Base-by-base conservation (phyloP, 2,888 invertebrate genomes). In the Drosophila lacicola region DNA sequence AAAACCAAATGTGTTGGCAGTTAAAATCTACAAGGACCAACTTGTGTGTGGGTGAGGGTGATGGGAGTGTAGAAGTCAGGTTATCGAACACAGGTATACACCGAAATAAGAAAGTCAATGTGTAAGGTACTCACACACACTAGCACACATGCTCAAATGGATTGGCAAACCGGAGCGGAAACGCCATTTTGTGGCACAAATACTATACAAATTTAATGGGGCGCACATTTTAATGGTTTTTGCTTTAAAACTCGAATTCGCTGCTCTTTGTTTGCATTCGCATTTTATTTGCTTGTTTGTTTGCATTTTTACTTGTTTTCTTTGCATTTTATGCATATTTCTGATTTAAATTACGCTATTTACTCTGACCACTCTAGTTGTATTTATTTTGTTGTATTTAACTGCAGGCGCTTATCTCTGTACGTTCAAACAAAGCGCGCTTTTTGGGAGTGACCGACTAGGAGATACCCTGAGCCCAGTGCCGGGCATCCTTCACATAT, bases 211-310 rank as follows among this genome's bases (percentile, higher is more conserved):
- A 88, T 78, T 88, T 88, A 88, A 88, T 89, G 88, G 85, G 68
- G 82, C 82, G 81, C 70, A 81, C 76, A 81, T 81, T 89, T 88
- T 80, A 73, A 89, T 88, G 86, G 83, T 77, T 80, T 65, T 84
- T 21, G 47, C 58, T 58, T 60, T 36, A 68, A 42, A 45, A n/a
- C 13, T 9, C 9, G 37, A 54, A 36, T 57, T 62, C 9, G 39
- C 41, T 49, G 47, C 9, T 51, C 41, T 68, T 58, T 70, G 50
- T 62, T 75, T 75, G 74, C 63, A 66, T 57, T 65, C 55, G 29
- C 60, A 14, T 44, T 55, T 17, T 76, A 54, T 71, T 79, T 74
- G 63, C 74, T 74, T 74, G 63, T 56, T 74, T 74, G 64, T 56
- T 63, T 50, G 56, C 49, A 70, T 70, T 77, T 72, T 51, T 66